phyloP scores from a whole-genome alignment of 2,888 invertebrate genomes.

The Rhagium mordax region DNA sequence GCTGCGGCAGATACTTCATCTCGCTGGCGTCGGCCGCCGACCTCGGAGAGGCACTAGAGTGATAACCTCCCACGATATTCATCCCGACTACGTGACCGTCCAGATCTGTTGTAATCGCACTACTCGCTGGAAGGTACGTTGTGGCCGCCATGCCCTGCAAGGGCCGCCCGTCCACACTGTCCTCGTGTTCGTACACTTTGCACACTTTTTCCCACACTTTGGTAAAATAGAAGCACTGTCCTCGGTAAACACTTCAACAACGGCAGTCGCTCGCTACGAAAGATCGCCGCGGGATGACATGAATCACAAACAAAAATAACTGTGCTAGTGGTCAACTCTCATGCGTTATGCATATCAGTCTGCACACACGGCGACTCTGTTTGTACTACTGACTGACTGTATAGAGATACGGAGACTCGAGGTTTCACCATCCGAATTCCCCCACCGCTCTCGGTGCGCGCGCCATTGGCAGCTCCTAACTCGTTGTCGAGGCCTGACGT shows the following conservation, averaged over 20 bases:
- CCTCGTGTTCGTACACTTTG: conserved; percentile 66
- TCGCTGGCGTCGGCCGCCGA: conserved; percentile 90
- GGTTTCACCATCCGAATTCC: conserved; percentile 60
- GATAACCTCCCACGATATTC: conserved; percentile 85
- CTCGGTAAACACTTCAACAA: conserved; percentile 39
- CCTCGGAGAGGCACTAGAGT: conserved; percentile 86
- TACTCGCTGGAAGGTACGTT: conserved; percentile 90
- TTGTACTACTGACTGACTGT: conserved; percentile 76
- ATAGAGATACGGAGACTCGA: conserved; percentile 60
- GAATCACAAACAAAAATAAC: conserved; percentile 46
- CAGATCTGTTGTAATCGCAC: conserved; percentile 80
- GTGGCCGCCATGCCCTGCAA: conserved; percentile 92
- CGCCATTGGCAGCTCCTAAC: conserved; percentile 68
- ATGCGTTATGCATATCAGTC: conserved; percentile 75
- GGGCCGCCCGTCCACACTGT: conserved; percentile 73
- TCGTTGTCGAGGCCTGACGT: conserved; percentile 64
- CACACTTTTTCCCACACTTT: conserved; percentile 58
- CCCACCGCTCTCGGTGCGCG: conserved; percentile 69
- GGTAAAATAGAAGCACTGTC: conserved; percentile 33
- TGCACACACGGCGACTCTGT: conserved; percentile 72
- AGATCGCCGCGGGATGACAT: conserved; percentile 50
- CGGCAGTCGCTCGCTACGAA: conserved; percentile 37
- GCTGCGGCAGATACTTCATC: conserved; percentile 94
- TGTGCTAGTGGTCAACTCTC: conserved; percentile 65
- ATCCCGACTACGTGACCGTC: conserved; percentile 81